Evolutionary conservation across 2,113 vertebrate genomes (phyloP), one percentile per base, ranked within the genome.

Genomic region (Lates calcarifer): DNA sequence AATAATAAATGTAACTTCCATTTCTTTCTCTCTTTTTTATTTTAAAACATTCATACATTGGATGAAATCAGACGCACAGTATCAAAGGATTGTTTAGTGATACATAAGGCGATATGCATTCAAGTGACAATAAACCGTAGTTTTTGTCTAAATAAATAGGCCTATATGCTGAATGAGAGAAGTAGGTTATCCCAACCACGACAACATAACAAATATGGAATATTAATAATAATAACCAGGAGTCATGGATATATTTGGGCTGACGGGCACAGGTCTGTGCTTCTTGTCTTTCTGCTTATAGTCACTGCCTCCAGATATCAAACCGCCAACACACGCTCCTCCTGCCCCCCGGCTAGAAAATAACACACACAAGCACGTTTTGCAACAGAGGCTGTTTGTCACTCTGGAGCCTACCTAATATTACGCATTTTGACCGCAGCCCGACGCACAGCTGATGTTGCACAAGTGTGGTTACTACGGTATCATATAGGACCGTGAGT

Each of bases 381-480:
- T 68, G 33, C 82, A 53, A 47, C 63, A 84, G 6, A 24, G 35
- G 39, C 22, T n/a, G 74, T 81, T 78, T 81, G 66, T 68, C 63
- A 12, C 29, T 28, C 8, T 64, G 37, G 3, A 68, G 37, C 7
- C 33, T 39, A 18, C 7, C 33, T 39, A 18, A 73, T 22, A 60
- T 83, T 75, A 56, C 66, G 66, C 81, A 26, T 69, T 9, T 29
- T 60, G 53, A 77, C 82, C 71, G 43, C 81, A 7, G 37, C 18
- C 39, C 5, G 15, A 72, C 56, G 18, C 63, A 47, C 90, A 82
- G 80, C 68, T 80, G 71, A 76, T 64, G 20, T 49, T 87, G 77
- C 86, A 67, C 82, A 80, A 75, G 69, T 73, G 64, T 24, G 55
- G 60, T 49, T 31, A 17, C 15, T 7, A 5, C 24, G 43, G 24